A percentile compares a stretch with the other conserved stretches of the same genome.
phyloP scores from a whole-genome alignment of 2,113 vertebrate species.

The Bagarius yarrelli region DNA sequence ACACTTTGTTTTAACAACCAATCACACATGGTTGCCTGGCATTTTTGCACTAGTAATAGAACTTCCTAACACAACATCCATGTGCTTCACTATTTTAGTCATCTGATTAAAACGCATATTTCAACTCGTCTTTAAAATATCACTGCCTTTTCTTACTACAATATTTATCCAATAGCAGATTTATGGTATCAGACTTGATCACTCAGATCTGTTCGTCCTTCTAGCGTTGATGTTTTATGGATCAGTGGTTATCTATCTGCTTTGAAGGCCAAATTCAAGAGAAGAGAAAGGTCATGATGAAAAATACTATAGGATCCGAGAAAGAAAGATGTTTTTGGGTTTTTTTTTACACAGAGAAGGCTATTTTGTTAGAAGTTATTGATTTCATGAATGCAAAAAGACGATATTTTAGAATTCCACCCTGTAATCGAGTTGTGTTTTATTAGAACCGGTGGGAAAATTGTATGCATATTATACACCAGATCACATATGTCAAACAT shows the following conservation, averaged over 20 bases:
- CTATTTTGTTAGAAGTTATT: neutral
- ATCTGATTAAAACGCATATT: too few relatives aligned
- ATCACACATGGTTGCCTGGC: neutral
- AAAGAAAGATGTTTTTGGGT: neutral
- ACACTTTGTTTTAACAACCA: neutral
- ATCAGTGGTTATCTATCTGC: constrained; percentile 16
- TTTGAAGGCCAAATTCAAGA: constrained; percentile 15
- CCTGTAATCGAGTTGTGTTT: neutral
- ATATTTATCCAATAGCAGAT: neutral
- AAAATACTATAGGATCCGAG: constrained; percentile 6
- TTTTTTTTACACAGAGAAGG: neutral
- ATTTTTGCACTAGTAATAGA: neutral
- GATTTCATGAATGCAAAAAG: neutral
- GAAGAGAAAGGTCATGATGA: constrained; percentile 15
- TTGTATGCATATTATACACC: neutral
- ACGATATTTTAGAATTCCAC: neutral
- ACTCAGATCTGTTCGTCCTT: neutral
- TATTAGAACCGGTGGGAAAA: neutral
- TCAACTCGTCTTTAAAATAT: too few relatives aligned
- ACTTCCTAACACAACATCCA: neutral
- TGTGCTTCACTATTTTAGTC: neutral
- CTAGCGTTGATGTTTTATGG: constrained; percentile 19
- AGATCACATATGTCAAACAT: neutral
- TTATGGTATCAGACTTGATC: too few relatives aligned
- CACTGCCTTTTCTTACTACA: neutral